Base-by-base conservation (phyloP, 2,113 vertebrate genomes). In the Nanger granti region DNA sequence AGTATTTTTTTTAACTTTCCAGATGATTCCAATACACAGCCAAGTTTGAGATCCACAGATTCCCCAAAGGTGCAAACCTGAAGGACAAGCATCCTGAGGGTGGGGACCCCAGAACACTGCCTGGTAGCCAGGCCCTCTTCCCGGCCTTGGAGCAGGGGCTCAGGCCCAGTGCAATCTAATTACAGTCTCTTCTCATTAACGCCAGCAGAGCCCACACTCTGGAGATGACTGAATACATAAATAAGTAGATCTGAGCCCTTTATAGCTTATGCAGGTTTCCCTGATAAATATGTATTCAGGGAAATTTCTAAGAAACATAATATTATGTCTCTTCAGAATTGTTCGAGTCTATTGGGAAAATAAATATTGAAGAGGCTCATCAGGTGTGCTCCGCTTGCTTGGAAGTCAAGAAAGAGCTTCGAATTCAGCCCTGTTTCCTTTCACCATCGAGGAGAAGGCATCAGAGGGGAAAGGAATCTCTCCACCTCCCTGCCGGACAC, bases 281-380 rank as follows among this genome's bases (percentile, higher is more conserved):
- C 83, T 97, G 66, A 95, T 97, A 97, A 97, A 95, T 97, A 97
- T 97, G 95, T 89, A 97, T 94, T 97, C 76, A 26, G 83, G 54
- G 89, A 94, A 88, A 90, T 91, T 66, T 97, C 91, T 96, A 93
- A 98, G 94, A 95, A 96, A 94, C 0, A 0, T 95, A 96, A 89
- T 95, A 89, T 60, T 89, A 34, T 84, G 87, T 95, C 96, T 98
- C 91, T 97, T 89, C 69, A 89, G 96, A 87, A 57, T 91, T 55
- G 87, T 57, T 95, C 18, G 0, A 34, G 66, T 84, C 91, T 95
- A 37, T 79, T 80, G 91, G 94, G 96, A 93, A 94, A 97, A 94
- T 49, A 97, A 95, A 97, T 97, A 95, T 93, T 95, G 64, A 95
- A 91, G 89, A 95, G 37, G 52, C 12, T 87, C 59, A 91, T 98